These are phyloP conservation scores for Cenopis cana DNA, from an alignment of 2,888 invertebrate species.

Conservation along the genomic window DNA sequence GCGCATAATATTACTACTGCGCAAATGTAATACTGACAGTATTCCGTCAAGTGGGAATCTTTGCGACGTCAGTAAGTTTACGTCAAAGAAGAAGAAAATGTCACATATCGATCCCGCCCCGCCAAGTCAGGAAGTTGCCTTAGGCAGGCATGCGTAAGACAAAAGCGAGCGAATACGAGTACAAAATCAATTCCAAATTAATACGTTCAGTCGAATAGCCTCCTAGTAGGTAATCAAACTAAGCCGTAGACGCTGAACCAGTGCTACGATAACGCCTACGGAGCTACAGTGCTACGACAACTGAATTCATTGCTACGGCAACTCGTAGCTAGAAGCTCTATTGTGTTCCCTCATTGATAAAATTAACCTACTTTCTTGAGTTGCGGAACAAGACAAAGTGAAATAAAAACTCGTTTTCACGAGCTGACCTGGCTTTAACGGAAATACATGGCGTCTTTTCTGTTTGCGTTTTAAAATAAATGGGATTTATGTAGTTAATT, in stretches of 20 bases:
- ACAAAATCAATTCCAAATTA: not conserved
- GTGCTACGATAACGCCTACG: constrained; percentile 46
- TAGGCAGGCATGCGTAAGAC: too few relatives aligned
- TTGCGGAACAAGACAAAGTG: constrained; percentile 43
- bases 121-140: too few relatives aligned
- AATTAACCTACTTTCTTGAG: constrained; percentile 51
- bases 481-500: not conserved
- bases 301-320: constrained; percentile 67
- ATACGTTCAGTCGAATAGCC: not conserved
- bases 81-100: too few relatives aligned
- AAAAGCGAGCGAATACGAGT: not conserved
- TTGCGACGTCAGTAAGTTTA: too few relatives aligned
- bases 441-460: constrained; percentile 19
- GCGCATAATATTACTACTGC: too few relatives aligned
- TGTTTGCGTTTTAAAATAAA: constrained; percentile 9
- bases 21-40: too few relatives aligned
- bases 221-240: constrained; percentile 44
- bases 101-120: too few relatives aligned
- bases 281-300: constrained; percentile 53
- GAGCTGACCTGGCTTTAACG: constrained; percentile 36
- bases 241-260: constrained; percentile 41
- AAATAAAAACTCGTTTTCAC: constrained; percentile 44
- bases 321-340: constrained; percentile 47
- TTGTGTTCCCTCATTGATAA: constrained; percentile 54
- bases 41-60: too few relatives aligned